Evolutionary conservation across 2,888 invertebrate genomes (phyloP), one percentile per base, ranked within the genome.

Genomic region (Hypena proboscidalis): DNA sequence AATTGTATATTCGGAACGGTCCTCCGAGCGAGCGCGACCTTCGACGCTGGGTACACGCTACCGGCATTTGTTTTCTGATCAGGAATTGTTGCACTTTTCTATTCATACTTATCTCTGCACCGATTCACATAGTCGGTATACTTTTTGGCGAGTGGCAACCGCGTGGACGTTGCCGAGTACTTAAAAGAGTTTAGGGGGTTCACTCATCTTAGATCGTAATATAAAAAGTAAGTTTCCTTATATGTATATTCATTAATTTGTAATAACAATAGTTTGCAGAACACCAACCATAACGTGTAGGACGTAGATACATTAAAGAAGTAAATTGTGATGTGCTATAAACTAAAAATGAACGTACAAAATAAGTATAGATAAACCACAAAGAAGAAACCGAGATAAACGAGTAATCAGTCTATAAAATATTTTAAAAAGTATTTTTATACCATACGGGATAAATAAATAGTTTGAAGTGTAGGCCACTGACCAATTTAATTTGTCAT

Each of bases 341-440:
- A 77, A 79, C 84, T 82, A 83, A 79, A 75, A 76, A 82, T 80
- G 77, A 85, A 86, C 85, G 90, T 90, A 90, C 90, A 90, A 90
- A 64, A 89, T 85, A 78, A 77, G 77, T 83, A 79, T 79, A 80
- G 70, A 74, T 61, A 81, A 85, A 66, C 81, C 80, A 74, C 72
- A 73, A n/a, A n/a, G n/a, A n/a, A n/a, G n/a, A n/a, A 81, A 79
- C 78, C 73, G 77, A 77, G 70, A 61, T 65, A 70, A 76, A 75
- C 58, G 53, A 76, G 58, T 75, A 71, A 54, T 58, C 55, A 77
- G 74, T 58, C 59, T 63, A 67, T 58, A 55, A 79, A 71, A 74
- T 67, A 74, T 70, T 69, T 74, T 69, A 61, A 60, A 71, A 75
- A 70, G 78, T 90, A 90, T 90, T 90, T 90, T 90, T 90, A 77